Evolutionary conservation across 2,888 invertebrate genomes (phyloP).

Genomic region (Timema podura): DNA sequence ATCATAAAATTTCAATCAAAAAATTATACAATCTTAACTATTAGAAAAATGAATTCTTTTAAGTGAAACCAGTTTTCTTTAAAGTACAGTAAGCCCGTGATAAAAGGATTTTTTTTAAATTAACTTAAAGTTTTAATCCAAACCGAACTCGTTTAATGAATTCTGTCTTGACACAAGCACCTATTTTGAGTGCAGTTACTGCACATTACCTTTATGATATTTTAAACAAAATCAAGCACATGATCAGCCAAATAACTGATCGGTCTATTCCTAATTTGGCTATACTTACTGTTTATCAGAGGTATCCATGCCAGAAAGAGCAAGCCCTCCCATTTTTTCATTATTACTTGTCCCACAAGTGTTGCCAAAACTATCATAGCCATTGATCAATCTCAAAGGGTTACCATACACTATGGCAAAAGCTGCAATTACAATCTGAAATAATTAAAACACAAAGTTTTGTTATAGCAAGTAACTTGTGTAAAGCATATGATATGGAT

Average conservation of each 20-base stretch:
- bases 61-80: too few species aligned
- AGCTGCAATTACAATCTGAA: slow-evolving; percentile 74
- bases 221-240: neutral
- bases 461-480: too few species aligned
- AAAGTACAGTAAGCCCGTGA: too few species aligned
- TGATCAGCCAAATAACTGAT: neutral
- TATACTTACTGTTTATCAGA: slow-evolving; percentile 60
- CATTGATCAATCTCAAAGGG: slow-evolving; percentile 80
- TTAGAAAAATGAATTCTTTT: too few species aligned
- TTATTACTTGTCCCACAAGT: slow-evolving; percentile 84
- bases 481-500: too few species aligned
- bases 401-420: slow-evolving; percentile 87
- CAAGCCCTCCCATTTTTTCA: slow-evolving; percentile 65
- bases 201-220: neutral
- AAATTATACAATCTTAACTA: too few species aligned
- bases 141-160: too few species aligned
- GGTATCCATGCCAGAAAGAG: slow-evolving; percentile 76
- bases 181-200: neutral
- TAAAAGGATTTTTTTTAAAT: too few species aligned
- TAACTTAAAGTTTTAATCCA: too few species aligned
- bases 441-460: slow-evolving; percentile 30
- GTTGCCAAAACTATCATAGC: slow-evolving; percentile 92
- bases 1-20: too few species aligned
- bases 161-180: too few species aligned
- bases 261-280: neutral